These are phyloP conservation scores for Hypomecis punctinalis DNA, from an alignment of 2,888 invertebrate genomes.

Conservation along the genomic window DNA sequence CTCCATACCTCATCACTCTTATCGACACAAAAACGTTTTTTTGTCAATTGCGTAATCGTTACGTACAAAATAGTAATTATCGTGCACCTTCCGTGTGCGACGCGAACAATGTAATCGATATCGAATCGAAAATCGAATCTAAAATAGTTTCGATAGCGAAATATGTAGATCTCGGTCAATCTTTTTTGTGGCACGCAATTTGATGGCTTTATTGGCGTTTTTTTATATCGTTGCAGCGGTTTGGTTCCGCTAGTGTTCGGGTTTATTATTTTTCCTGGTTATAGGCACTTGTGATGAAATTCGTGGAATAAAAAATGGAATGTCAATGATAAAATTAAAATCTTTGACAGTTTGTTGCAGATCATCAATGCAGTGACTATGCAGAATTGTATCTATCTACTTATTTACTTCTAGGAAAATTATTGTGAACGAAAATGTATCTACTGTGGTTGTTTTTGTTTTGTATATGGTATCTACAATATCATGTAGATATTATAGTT, in stretches of 20 bases:
- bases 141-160: slow-evolving; percentile 66
- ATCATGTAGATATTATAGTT: too few relatives aligned
- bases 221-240: slow-evolving; percentile 35
- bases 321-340: not conserved
- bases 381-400: too few relatives aligned
- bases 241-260: slow-evolving; percentile 44
- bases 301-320: not conserved
- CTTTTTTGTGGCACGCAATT: slow-evolving; percentile 76
- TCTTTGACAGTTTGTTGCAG: too few relatives aligned
- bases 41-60: slow-evolving; percentile 48
- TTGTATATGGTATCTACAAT: too few relatives aligned
- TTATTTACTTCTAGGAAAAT: too few relatives aligned
- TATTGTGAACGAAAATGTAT: too few relatives aligned
- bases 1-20: slow-evolving; percentile 46
- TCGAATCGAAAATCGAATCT: slow-evolving; percentile 72
- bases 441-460: too few relatives aligned
- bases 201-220: slow-evolving; percentile 54
- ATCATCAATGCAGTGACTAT: too few relatives aligned
- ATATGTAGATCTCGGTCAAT: slow-evolving; percentile 74
- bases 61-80: slow-evolving; percentile 76
- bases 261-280: slow-evolving; percentile 5
- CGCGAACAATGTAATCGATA: slow-evolving; percentile 77
- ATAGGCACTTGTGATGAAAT: slow-evolving; percentile 8
- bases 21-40: slow-evolving; percentile 55
- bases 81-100: slow-evolving; percentile 76